Conservation (phyloP, 2,797 vertebrate species). For the Alexandromys oeconomus region DNA sequence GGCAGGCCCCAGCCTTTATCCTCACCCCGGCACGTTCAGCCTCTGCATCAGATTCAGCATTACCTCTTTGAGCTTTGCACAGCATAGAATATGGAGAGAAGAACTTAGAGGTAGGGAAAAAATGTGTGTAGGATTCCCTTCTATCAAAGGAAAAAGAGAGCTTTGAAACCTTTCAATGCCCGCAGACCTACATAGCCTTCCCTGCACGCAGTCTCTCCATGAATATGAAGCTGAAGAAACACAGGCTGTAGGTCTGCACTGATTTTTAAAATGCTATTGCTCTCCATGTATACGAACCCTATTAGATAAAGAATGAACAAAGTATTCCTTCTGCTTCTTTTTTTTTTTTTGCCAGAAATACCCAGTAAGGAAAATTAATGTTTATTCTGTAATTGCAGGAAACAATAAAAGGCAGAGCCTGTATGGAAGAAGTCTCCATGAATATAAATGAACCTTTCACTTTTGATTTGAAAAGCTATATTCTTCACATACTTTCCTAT, state of each 20-base stretch:
- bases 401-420: conserved; percentile 46
- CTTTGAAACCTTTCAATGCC: conserved; percentile 61
- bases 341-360: conserved; percentile 56
- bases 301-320: conserved; percentile 62
- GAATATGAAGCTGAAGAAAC: conserved; percentile 23
- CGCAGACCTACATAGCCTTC: conserved; percentile 5
- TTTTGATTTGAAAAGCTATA: conserved; percentile 57
- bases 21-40: background rate
- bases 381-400: conserved; percentile 70
- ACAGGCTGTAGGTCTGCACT: background rate
- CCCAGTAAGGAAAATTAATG: conserved; percentile 72
- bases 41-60: conserved; percentile 15
- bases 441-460: conserved; percentile 64
- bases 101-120: background rate
- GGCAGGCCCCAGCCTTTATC: background rate
- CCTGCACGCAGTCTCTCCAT: background rate
- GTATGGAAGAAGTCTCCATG: conserved; percentile 12
- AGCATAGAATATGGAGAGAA: conserved; percentile 40
- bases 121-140: conserved; percentile 32
- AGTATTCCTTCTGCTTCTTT: conserved; percentile 59
- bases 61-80: conserved; percentile 39
- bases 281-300: conserved; percentile 13
- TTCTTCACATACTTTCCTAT: conserved; percentile 49
- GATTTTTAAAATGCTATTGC: conserved; percentile 58
- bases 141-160: conserved; percentile 58